phyloP scores from a whole-genome alignment of 2,888 invertebrate species.

The Ischnura elegans region DNA sequence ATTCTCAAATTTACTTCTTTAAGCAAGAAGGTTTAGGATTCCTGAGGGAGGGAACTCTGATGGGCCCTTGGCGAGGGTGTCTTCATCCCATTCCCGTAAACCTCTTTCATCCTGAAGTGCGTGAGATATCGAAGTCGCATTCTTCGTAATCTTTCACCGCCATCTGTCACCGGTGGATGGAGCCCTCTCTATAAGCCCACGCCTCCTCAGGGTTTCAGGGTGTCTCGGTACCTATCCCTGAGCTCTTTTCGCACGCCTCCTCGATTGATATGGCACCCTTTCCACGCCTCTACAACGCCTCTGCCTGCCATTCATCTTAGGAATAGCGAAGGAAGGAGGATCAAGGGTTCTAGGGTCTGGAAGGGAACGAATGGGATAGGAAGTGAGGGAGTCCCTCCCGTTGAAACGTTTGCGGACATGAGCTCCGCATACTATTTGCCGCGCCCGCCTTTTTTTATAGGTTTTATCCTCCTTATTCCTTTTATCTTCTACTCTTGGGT shows the following conservation, averaged over 20 bases:
- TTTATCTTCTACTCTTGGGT: background rate
- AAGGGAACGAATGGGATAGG: background rate
- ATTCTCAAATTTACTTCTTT: too few relatives aligned
- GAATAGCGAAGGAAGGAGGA: background rate
- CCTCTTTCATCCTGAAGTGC: background rate
- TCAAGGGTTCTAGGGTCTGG: too few relatives aligned
- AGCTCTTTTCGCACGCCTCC: background rate
- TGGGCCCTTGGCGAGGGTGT: too few relatives aligned
- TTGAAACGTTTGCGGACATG: background rate
- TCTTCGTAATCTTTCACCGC: background rate
- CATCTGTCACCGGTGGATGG: slow-evolving; percentile 15
- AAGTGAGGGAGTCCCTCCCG: background rate
- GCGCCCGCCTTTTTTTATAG: background rate
- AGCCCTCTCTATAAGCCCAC: background rate
- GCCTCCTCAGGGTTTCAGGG: background rate
- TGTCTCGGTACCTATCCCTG: background rate
- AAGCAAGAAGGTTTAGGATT: too few relatives aligned
- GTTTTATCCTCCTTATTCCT: background rate
- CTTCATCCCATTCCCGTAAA: background rate
- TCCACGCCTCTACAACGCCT: background rate
- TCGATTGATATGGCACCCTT: slow-evolving; percentile 18
- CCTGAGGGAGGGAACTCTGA: too few relatives aligned
- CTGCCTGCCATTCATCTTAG: background rate
- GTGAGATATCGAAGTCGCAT: slow-evolving; percentile 18
- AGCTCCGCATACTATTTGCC: background rate